phyloP scores from a whole-genome alignment of 2,888 invertebrate genomes.

The Xiphydria camelus region DNA sequence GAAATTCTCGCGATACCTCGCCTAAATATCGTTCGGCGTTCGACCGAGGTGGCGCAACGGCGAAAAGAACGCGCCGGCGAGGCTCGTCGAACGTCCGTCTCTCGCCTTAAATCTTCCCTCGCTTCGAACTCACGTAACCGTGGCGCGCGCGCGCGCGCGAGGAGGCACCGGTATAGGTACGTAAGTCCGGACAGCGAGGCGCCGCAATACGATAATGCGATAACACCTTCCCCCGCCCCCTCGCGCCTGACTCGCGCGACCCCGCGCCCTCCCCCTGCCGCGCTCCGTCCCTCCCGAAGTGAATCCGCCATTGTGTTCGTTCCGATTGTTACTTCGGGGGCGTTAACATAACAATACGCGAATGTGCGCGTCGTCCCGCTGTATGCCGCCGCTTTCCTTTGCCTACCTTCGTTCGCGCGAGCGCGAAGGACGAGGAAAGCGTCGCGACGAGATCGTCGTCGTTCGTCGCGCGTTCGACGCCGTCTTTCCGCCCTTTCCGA shows the following conservation, averaged over 20 bases:
- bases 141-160: no score
- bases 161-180: constrained; percentile 19
- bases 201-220: constrained; percentile 52
- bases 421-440: no score
- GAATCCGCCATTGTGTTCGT: constrained; percentile 46
- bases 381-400: no score
- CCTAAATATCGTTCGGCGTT: no score
- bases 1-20: no score
- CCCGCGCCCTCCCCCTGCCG: constrained; percentile 20
- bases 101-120: constrained; percentile 50
- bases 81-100: no score
- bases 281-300: constrained; percentile 23
- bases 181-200: constrained; percentile 49
- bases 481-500: no score
- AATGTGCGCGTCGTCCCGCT: constrained; percentile 27
- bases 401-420: no score
- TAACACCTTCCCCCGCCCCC: constrained; percentile 35
- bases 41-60: no score
- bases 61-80: no score
- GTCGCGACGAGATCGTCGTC: no score
- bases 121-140: constrained; percentile 47
- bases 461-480: no score
- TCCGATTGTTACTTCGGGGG: constrained; percentile 50
- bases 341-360: constrained; percentile 55
- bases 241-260: constrained; percentile 1